Base-by-base conservation (phyloP, 2,888 invertebrate species). In the Hirudinaria manillensis region DNA sequence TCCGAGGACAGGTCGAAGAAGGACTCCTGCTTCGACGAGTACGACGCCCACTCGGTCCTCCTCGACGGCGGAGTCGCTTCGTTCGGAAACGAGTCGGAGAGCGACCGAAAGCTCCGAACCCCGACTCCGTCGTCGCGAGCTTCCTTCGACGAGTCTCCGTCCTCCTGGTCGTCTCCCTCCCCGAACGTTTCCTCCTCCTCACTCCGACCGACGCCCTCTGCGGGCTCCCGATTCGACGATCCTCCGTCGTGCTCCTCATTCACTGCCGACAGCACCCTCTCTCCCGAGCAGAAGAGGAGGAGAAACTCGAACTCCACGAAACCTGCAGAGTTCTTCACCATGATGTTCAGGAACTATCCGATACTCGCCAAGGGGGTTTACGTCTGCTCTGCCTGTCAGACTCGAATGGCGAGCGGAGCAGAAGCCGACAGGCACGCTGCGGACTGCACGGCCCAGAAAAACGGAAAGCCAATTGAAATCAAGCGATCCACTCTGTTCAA, bases 401-500 rank as follows among this genome's bases (percentile, higher is more conserved):
- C 24, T 21, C 76, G 74, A 55, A 32, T 70, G 56, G 27, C 38
- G 13, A 70, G 70, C 21, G 38, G 38, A 27, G 51, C n/a, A 7
- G 76, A 74, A 55, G 74, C 65, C 13, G 74, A 76, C 21, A 19
- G 13, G 36, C 75, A 75, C 36, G 24, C 51, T 10, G 53, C 70
- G 27, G 68, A 36, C 4, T 51, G 72, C 65, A 65, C 56, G 10
- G 66, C 56, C 10, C 38, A 21, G 51, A 72, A 34, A 3, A 53
- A 68, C 27, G 68, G 74, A 19, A n/a, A 45, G 13, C 45, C 70
- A 7, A 71, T 65, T 4, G 72, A 72, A 55, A 45, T 74, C 67
- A 74, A 74, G 51, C 34, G 73, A 38, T 74, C 76, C 34, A 76
- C 76, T 21, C 34, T 76, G 16, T 76, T 74, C 74, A 76, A 74